Evolutionary conservation across 2,888 invertebrate genomes (phyloP), one percentile per base, ranked within the genome.

Genomic region (Megastigmus dorsalis): DNA sequence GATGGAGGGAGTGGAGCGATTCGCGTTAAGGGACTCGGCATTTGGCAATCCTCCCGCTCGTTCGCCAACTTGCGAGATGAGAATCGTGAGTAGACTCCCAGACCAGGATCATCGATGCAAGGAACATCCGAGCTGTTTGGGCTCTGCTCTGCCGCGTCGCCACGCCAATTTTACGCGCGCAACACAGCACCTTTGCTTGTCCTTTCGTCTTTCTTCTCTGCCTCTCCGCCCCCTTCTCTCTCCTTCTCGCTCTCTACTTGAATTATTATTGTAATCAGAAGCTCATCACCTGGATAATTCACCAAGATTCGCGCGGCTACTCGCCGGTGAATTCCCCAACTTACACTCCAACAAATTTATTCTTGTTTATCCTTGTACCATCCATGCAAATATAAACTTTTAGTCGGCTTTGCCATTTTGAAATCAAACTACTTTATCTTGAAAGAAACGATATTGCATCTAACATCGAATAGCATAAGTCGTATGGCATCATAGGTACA

Each of bases 61-160:
- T 74, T 77, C 75, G 73, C 74, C 76, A 70, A 74, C 75, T 70
- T 77, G 74, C 70, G 75, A 78, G 77, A 79, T 79, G 80, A 76
- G 77, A 79, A 78, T 80, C 80, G 78, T 78, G 78, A 78, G 78
- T 62, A 76, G 80, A 79, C 79, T 80, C 59, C 63, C 45, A 68
- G 74, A 72, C 72, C 62, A 63, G 74, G 73, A 78, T 78, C 78
- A 79, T 78, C 77, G 74, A 78, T 74, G 78, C 76, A 69, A 65
- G 68, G 69, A 70, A 60, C 74, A 74, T 55, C 54, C 55, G 10
- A 26, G 4, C 33, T n/a, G n/a, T n/a, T n/a, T n/a, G n/a, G n/a
- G 3, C 38, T 18, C 28, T 26, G n/a, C n/a, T 6, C 50, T 15
- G 38, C n/a, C 52, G 52, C 52, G 20, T 45, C 38, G 28, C 38